Conservation (phyloP, 1,140 invertebrate species). For the Thalassaphorura encarpata region DNA sequence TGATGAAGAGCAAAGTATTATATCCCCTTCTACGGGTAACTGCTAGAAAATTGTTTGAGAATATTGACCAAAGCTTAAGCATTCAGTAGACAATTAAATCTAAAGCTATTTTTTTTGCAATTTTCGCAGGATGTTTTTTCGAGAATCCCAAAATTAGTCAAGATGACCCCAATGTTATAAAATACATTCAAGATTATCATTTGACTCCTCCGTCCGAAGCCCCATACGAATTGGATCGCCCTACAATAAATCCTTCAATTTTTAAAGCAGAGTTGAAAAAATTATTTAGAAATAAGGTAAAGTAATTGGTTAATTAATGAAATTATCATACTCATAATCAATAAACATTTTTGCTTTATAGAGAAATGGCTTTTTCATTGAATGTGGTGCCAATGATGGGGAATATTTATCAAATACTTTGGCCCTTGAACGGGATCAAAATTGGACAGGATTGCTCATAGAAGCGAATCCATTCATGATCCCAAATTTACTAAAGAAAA, state of each 20-base stretch:
- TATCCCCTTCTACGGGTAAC: too few relatives aligned
- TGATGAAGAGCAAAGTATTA: too few relatives aligned
- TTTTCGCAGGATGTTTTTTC: too few relatives aligned
- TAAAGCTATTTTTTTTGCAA: too few relatives aligned
- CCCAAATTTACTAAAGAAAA: conserved; percentile 28
- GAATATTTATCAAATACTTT: conserved; percentile 35
- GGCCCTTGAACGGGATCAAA: conserved; percentile 31
- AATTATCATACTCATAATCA: not conserved
- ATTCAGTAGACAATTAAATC: too few relatives aligned
- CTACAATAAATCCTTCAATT: not conserved
- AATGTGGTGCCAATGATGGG: conserved; percentile 36
- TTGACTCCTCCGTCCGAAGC: not conserved
- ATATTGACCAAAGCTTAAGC: too few relatives aligned
- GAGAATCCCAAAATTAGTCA: not conserved
- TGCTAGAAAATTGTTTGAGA: too few relatives aligned
- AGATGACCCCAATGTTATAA: not conserved
- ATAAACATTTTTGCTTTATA: conserved; percentile 9
- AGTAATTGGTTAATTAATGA: not conserved
- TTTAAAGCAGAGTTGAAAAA: not conserved
- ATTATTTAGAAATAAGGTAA: not conserved
- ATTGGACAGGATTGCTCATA: conserved; percentile 36
- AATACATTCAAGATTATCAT: not conserved
- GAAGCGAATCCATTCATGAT: conserved; percentile 34
- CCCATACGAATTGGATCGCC: not conserved
- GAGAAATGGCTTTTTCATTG: conserved; percentile 36